Conservation (phyloP, 2,113 vertebrate species). For the Lepus europaeus region DNA sequence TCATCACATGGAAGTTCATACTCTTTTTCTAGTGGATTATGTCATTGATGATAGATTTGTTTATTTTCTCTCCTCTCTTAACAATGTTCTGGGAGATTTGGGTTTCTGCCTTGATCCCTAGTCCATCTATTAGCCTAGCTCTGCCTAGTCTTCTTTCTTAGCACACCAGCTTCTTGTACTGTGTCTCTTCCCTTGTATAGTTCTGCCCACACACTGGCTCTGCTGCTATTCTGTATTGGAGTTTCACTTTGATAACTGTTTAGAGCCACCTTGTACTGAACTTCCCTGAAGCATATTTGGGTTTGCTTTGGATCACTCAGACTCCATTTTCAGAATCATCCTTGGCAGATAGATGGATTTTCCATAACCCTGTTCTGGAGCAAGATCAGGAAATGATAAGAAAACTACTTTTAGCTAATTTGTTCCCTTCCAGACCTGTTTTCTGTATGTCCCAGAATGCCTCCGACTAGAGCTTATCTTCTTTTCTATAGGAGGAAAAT, state of each 20-base stretch:
- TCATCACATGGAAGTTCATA: background rate
- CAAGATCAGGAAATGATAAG: background rate
- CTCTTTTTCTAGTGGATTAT: background rate
- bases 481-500: background rate
- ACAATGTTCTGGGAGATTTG: background rate
- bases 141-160: background rate
- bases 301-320: rapidly evolving
- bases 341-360: background rate
- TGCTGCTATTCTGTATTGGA: background rate
- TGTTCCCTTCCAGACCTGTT: background rate
- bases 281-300: background rate
- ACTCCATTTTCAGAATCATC: background rate
- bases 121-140: background rate
- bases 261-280: background rate
- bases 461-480: background rate
- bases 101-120: background rate
- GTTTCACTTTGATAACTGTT: too few relatives aligned
- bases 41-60: background rate
- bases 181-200: background rate
- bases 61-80: background rate
- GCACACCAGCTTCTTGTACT: background rate
- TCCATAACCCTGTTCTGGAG: background rate
- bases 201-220: background rate
- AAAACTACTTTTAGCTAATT: background rate
- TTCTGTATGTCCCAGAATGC: background rate